Evolutionary conservation across 2,888 invertebrate species (phyloP), one percentile per base, ranked within the genome.

Genomic region (Nemoura dubitans): DNA sequence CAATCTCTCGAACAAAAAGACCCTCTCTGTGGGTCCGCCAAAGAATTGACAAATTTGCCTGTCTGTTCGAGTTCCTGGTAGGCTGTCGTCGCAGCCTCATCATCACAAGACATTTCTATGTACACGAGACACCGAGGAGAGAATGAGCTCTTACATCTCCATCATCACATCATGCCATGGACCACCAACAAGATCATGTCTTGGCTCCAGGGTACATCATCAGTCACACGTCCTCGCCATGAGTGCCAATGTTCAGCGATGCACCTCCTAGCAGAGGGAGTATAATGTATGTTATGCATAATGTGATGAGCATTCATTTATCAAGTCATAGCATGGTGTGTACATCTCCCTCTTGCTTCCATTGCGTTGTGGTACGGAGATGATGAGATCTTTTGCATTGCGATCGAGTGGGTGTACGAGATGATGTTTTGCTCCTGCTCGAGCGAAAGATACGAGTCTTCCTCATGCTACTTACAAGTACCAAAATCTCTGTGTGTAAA

Each of bases 161-260:
- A 78, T 78, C 78, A 78, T 27, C 27, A 26, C 78, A 78, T 27
- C 27, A 26, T 78, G 78, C 3, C 78, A 78, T 78, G 78, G 78
- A 78, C 78, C 78, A 78, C 78, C 78, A 27, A 78, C 78, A 78
- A 78, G 78, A 78, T 59, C 27, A 78, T 78, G 78, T 78, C 28
- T 2, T 21, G 59, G 27, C 78, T 78, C 14, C 28, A 78, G 78
- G 78, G 27, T 78, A 59, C 28, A 28, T 78, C 78, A 78, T 78
- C 28, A 78, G 7, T 78, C 78, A 27, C 78, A 78, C n/a, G 78
- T 78, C 78, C 1, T 2, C 78, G 1, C 25, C 59, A 21, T n/a
- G 21, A 59, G 59, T 59, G 59, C 21, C 59, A 1, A 36, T 36
- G 36, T 10, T 36, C 36, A 36, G 36, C 3, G 36, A 59, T 59